These are phyloP conservation scores for Bos taurus DNA, from an alignment of 2,113 vertebrate species.

Conservation along the genomic window ARS-UCD2.0 NC_037351.1:56293001-56293500, in stretches of 20 bases:
- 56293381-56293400: neutral
- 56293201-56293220: slow-evolving; percentile 17
- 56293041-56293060: slow-evolving; percentile 27
- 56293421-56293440: neutral
- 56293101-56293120: neutral
- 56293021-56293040: neutral
- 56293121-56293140: neutral
- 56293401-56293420: neutral
- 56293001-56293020: slow-evolving; percentile 23
- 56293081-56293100: slow-evolving; percentile 27
- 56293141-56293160: slow-evolving; percentile 20
- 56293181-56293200: slow-evolving; percentile 13
- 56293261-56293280: neutral
- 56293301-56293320: neutral
- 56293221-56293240: neutral
- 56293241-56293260: neutral
- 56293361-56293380: neutral
- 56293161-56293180: neutral
- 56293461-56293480: neutral
- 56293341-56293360: neutral
- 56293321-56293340: neutral
- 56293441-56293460: neutral
- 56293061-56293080: slow-evolving; percentile 53
- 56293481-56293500: neutral
- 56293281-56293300: neutral